phyloP scores from a whole-genome alignment of 53 echinoderm and acorn worm species.

The Apostichopus leukothele region DNA sequence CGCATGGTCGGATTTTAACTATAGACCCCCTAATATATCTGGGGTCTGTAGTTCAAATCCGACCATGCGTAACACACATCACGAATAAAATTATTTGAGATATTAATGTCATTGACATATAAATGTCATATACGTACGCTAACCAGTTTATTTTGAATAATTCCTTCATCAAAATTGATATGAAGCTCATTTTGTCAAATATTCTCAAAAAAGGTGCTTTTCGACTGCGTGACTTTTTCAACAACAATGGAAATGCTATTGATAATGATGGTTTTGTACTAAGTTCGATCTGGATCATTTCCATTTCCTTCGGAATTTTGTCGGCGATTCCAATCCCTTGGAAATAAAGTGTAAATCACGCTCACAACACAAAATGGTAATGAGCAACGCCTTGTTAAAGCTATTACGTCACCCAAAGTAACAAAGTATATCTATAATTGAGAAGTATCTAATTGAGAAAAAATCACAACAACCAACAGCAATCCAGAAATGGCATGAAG shows the following conservation, averaged over 20 bases:
- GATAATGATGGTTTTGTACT: not conserved
- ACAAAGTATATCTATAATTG: too few relatives aligned
- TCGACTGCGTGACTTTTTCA: not conserved
- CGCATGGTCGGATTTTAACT: not conserved
- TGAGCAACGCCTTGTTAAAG: not conserved
- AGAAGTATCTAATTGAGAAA: too few relatives aligned
- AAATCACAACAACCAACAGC: not conserved
- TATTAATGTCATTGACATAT: not conserved
- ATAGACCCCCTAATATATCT: too few relatives aligned
- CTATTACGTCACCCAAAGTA: not conserved
- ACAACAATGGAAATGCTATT: not conserved
- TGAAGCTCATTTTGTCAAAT: not conserved
- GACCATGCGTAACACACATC: not conserved
- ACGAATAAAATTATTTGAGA: not conserved
- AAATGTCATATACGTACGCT: not conserved
- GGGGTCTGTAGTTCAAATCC: not conserved
- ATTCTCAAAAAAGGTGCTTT: not conserved
- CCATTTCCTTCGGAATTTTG: not conserved
- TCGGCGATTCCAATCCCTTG: not conserved
- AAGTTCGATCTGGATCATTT: not conserved
- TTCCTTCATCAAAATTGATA: slow-evolving; percentile 11
- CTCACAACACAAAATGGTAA: not conserved
- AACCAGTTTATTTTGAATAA: not conserved
- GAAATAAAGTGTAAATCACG: not conserved
- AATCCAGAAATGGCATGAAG: not conserved